Base-by-base conservation (phyloP, 1,140 invertebrate genomes). In the Drosophila neocordata region DNA sequence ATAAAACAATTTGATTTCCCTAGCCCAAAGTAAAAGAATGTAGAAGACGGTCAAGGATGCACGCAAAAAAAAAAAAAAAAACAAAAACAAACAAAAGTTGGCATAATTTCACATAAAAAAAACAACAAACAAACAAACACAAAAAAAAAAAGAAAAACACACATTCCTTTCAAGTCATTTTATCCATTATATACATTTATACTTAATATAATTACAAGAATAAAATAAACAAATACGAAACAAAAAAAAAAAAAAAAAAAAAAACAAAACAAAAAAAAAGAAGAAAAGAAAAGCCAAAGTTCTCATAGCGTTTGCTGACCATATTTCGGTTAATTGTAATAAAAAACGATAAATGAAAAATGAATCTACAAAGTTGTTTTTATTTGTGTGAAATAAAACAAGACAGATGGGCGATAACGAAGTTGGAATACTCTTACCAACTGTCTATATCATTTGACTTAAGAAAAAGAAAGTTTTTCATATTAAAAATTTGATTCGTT, bases 231-330 rank as follows among this genome's bases (percentile, higher is more conserved):
- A 22, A 51, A 11, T 12, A 12, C 11, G 24, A 51, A 31, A 9
- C 11, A 2, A 18, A 37, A 59, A n/a, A 38, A 55, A 55, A 55
- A 44, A 15, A 15, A 31, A 55, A 24, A 55, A 27, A n/a, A 55
- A 31, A 31, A 3, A 52, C 12, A 52, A 8, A 53, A 6, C 2
- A 53, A n/a, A 24, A 1, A 20, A 51, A 22, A 24, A 8, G 41
- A 27, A 27, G 11, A 1, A 12, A 56, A 56, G 13, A 57, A 48
- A 56, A 56, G 53, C 53, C 53, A 56, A 56, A 56, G 53, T 27
- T 56, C 53, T 56, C 53, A 56, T 60, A 60, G 37, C 41, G 37
- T 60, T 48, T 44, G 12, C 48, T 51, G 38, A 63, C 48, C 38
- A 48, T 18, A 8, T 48, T 27, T 62, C 44, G 35, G 13, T 60